Percentiles rank a stretch among this genome's conserved stretches.
Conservation (phyloP, 2,888 invertebrate genomes). For the Julus scandinavius region DNA sequence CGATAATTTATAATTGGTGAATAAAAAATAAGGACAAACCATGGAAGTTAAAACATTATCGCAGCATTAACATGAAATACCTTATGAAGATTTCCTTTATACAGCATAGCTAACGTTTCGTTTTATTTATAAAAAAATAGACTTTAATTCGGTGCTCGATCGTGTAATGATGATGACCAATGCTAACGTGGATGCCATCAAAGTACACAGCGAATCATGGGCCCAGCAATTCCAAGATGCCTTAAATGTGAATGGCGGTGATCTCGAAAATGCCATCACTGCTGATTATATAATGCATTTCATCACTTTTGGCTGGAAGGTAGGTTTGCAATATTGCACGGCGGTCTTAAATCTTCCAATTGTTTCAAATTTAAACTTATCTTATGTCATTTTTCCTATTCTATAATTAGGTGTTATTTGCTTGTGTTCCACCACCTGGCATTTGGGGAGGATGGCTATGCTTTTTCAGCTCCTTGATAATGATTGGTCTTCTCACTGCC, state of each 20-base stretch:
- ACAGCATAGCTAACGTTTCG: background rate
- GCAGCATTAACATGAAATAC: no score
- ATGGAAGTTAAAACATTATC: background rate
- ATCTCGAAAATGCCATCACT: constrained; percentile 69
- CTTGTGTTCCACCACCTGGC: constrained; percentile 70
- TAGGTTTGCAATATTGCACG: constrained; percentile 59
- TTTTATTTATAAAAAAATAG: constrained; percentile 62
- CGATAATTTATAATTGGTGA: background rate
- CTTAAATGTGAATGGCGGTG: constrained; percentile 72
- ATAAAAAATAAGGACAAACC: no score
- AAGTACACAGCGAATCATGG: constrained; percentile 70
- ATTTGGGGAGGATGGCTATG: constrained; percentile 72
- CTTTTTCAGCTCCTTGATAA: constrained; percentile 69
- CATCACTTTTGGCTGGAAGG: constrained; percentile 72
- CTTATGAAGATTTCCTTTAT: background rate
- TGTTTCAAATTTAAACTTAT: constrained; percentile 15
- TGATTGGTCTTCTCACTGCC: constrained; percentile 72
- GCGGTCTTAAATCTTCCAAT: no score
- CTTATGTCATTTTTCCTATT: constrained; percentile 51
- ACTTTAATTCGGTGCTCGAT: constrained; percentile 70
- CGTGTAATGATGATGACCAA: constrained; percentile 70
- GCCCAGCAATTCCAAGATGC: constrained; percentile 70
- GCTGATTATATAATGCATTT: constrained; percentile 72
- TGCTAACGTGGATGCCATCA: constrained; percentile 69
- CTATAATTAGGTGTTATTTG: constrained; percentile 66